These are phyloP conservation scores for Lasioglossum lativentre DNA, from an alignment of 2,888 invertebrate species.

Conservation along the genomic window DNA sequence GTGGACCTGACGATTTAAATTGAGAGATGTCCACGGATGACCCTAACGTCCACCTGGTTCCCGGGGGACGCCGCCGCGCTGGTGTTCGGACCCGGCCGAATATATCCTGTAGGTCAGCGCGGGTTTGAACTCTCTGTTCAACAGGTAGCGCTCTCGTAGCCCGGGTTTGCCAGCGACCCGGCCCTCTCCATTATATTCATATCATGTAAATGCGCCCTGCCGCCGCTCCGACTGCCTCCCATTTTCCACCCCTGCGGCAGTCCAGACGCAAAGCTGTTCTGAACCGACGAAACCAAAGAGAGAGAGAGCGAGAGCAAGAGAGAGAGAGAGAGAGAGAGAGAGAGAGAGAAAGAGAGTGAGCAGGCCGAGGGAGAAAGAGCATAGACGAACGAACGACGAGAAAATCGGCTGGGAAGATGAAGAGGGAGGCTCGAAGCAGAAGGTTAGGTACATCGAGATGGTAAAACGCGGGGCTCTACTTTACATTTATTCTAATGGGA, in stretches of 20 bases:
- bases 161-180: constrained; percentile 74
- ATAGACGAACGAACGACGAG: constrained; percentile 23
- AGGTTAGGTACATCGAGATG: constrained; percentile 33
- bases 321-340: not conserved
- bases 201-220: constrained; percentile 83
- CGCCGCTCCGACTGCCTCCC: constrained; percentile 70
- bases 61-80: not conserved
- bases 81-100: constrained; percentile 46
- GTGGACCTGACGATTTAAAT: constrained; percentile 4
- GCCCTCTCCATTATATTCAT: constrained; percentile 84
- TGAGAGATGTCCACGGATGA: constrained; percentile 20
- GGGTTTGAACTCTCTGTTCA: constrained; percentile 81
- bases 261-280: constrained; percentile 46
- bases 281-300: not conserved
- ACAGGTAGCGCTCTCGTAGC: constrained; percentile 81
- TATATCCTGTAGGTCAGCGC: constrained; percentile 79
- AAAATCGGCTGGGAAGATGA: constrained; percentile 19
- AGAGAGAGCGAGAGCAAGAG: too few relatives aligned
- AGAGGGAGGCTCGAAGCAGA: not conserved
- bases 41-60: constrained; percentile 18
- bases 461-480: constrained; percentile 59
- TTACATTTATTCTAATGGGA: constrained; percentile 80
- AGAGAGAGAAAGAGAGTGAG: not conserved
- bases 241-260: constrained; percentile 72
- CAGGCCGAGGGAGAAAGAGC: not conserved